Percentiles rank a stretch among this genome's conserved stretches.
Conservation (phyloP, 1,140 invertebrate species). For the Aphis gossypii region DNA sequence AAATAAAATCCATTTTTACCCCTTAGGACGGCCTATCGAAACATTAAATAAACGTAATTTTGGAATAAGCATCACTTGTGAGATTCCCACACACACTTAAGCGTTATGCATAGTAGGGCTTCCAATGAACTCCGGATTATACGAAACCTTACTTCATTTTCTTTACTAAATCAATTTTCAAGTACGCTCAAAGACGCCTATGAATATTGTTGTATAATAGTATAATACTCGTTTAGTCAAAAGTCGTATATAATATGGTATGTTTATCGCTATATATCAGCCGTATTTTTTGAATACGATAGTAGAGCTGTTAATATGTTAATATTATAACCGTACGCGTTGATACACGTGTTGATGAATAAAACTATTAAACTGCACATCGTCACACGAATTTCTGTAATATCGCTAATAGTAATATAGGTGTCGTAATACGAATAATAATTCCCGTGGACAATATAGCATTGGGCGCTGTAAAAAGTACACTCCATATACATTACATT, state of each 20-base stretch:
- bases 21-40: background rate
- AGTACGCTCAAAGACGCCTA: background rate
- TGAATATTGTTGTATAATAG: background rate
- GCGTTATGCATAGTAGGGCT: background rate
- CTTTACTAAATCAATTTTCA: background rate
- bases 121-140: conserved; percentile 10
- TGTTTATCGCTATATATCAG: background rate
- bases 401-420: too few relatives aligned
- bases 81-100: background rate
- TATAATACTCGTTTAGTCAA: background rate
- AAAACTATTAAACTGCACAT: background rate
- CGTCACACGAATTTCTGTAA: too few relatives aligned
- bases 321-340: too few relatives aligned
- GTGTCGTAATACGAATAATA: too few relatives aligned
- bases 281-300: background rate
- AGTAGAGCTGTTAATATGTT: too few relatives aligned
- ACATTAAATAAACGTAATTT: background rate
- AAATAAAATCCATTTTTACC: background rate
- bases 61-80: background rate
- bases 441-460: too few relatives aligned
- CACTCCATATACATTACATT: background rate
- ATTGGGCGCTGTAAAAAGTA: background rate
- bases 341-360: background rate
- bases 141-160: background rate
- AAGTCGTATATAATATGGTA: background rate